These are phyloP conservation scores for Ectemnius lituratus DNA, from an alignment of 2,888 invertebrate species.

Conservation along the genomic window DNA sequence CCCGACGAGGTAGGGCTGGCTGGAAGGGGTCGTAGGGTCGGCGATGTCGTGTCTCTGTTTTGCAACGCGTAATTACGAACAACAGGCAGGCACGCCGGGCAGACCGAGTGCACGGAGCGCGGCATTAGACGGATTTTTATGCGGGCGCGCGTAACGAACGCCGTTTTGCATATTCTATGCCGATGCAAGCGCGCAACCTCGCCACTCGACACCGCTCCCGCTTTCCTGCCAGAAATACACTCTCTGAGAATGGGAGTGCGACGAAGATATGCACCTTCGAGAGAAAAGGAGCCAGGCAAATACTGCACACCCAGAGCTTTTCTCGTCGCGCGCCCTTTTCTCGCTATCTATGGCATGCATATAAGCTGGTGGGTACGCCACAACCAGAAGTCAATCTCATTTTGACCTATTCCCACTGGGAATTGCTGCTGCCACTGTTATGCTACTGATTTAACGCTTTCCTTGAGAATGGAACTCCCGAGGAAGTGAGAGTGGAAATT, in stretches of 20 bases:
- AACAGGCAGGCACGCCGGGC: constrained; percentile 55
- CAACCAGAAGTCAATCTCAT: too few relatives aligned
- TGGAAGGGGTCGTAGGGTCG: constrained; percentile 64
- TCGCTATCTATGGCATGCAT: too few relatives aligned
- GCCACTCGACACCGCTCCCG: constrained; percentile 9
- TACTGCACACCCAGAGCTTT: too few relatives aligned
- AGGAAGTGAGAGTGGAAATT: too few relatives aligned
- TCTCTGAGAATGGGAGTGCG: too few relatives aligned
- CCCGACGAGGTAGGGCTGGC: constrained; percentile 30
- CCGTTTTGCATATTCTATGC: constrained; percentile 65
- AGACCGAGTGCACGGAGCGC: constrained; percentile 50
- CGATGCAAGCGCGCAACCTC: constrained; percentile 11
- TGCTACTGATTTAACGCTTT: not conserved
- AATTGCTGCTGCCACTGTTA: not conserved
- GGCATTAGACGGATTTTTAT: constrained; percentile 64
- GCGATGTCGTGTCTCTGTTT: constrained; percentile 69
- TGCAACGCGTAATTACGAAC: constrained; percentile 71
- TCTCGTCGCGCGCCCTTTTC: too few relatives aligned
- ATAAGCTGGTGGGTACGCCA: too few relatives aligned
- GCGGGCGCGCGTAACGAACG: constrained; percentile 63
- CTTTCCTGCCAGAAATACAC: constrained; percentile 1
- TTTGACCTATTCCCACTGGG: too few relatives aligned
- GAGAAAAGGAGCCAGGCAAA: too few relatives aligned
- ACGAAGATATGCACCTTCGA: too few relatives aligned
- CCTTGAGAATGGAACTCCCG: too few relatives aligned